A percentile compares a stretch with the other conserved stretches of the same genome.
These are phyloP conservation scores for Callitettix versicolor DNA, from an alignment of 1,140 invertebrate species.

Conservation along the genomic window DNA sequence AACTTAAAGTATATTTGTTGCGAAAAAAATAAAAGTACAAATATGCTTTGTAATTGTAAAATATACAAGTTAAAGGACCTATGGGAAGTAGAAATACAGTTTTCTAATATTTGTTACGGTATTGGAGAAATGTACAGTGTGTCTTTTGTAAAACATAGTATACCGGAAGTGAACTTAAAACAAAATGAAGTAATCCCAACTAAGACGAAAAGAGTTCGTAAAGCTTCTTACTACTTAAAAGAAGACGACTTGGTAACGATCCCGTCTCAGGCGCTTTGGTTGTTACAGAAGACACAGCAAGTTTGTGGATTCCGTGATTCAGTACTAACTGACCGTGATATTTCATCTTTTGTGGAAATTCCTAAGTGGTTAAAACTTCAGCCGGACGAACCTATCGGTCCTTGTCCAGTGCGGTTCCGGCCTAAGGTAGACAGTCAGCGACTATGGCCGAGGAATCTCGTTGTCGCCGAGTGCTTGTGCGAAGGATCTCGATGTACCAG, in stretches of 20 bases:
- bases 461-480: slow-evolving; percentile 10
- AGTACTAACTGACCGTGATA: background rate
- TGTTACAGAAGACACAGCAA: background rate
- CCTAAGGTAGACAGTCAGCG: slow-evolving; percentile 1
- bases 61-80: too few relatives aligned
- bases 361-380: background rate
- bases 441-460: slow-evolving; percentile 3
- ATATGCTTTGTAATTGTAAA: too few relatives aligned
- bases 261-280: slow-evolving; percentile 4
- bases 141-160: too few relatives aligned
- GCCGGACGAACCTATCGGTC: background rate
- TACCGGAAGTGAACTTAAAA: too few relatives aligned
- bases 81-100: too few relatives aligned
- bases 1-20: too few relatives aligned
- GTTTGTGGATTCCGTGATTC: background rate
- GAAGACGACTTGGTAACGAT: background rate
- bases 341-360: background rate
- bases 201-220: background rate
- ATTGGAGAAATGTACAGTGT: too few relatives aligned
- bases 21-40: too few relatives aligned
- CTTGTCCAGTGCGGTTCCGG: slow-evolving; percentile 8
- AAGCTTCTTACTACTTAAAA: background rate
- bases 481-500: slow-evolving; percentile 9
- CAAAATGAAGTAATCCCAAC: background rate
- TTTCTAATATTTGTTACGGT: too few relatives aligned